Evolutionary conservation across 2,888 invertebrate species (phyloP).

Genomic region (Euclidia mi): DNA sequence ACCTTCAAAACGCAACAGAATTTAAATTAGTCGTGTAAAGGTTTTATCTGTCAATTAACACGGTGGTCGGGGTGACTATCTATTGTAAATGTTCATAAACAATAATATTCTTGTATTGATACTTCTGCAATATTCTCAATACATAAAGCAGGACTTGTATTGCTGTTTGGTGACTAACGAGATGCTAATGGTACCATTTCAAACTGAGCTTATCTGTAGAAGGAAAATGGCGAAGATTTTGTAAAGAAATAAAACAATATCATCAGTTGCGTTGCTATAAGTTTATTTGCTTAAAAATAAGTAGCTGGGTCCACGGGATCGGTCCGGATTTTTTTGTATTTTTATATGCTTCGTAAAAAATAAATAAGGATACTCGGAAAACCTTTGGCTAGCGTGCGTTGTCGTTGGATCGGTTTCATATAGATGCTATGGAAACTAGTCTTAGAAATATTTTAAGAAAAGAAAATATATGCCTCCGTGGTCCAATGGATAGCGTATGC

Average conservation of each 20-base stretch:
- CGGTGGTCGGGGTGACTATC: too few species aligned
- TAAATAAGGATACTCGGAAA: slow-evolving; percentile 54
- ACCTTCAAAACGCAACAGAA: too few species aligned
- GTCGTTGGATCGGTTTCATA: not conserved
- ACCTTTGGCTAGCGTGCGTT: slow-evolving; percentile 56
- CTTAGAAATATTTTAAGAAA: too few species aligned
- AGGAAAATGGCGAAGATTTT: slow-evolving; percentile 17
- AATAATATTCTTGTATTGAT: too few species aligned
- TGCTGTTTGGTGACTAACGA: slow-evolving; percentile 5
- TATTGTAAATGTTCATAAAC: too few species aligned
- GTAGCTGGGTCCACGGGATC: slow-evolving; percentile 79
- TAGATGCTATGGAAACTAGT: slow-evolving; percentile 14
- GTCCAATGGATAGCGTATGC: too few species aligned
- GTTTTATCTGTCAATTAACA: too few species aligned
- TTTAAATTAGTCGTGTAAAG: too few species aligned
- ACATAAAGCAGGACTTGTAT: too few species aligned
- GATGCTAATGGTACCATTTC: slow-evolving; percentile 12
- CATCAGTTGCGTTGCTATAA: slow-evolving; percentile 55
- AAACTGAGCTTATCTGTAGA: slow-evolving; percentile 1
- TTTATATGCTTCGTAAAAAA: slow-evolving; percentile 67
- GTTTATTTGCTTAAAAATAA: slow-evolving; percentile 65
- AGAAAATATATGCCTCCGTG: too few species aligned
- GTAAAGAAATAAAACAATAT: slow-evolving; percentile 46
- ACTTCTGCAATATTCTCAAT: too few species aligned
- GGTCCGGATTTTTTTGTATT: slow-evolving; percentile 63